Evolutionary conservation across 2,888 invertebrate species (phyloP).

Genomic region (Nomada goodeniana): DNA sequence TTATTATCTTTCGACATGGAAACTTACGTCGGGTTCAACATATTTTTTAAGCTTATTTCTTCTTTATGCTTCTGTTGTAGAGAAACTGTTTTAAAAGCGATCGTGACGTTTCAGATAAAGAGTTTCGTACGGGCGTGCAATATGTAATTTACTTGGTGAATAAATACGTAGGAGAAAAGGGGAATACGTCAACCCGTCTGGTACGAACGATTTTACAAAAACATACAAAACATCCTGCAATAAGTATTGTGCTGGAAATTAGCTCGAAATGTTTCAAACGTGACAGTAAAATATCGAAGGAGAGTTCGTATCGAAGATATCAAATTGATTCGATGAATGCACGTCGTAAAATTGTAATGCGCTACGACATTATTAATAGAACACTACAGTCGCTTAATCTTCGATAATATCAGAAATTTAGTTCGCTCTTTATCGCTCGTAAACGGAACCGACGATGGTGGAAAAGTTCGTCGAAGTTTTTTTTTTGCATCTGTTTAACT

Average conservation of each 20-base stretch:
- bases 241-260: too few species aligned
- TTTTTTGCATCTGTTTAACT: constrained; percentile 19
- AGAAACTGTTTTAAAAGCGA: not conserved
- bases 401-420: not conserved
- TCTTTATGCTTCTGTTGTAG: not conserved
- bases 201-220: too few species aligned
- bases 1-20: not conserved
- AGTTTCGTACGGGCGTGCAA: constrained; percentile 17
- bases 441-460: not conserved
- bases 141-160: constrained; percentile 21
- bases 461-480: constrained; percentile 4
- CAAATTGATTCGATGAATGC: not conserved
- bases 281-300: too few species aligned
- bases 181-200: too few species aligned
- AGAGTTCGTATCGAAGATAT: not conserved
- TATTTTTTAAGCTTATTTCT: not conserved
- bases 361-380: not conserved
- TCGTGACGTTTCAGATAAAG: not conserved
- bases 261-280: too few species aligned
- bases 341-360: not conserved
- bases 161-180: constrained; percentile 21
- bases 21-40: too few species aligned
- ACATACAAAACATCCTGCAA: not conserved
- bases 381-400: not conserved
- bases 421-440: not conserved